Evolutionary conservation across 2,797 vertebrate genomes (phyloP), one percentile per base, ranked within the genome.

Genomic region (Hydrocynus forskahlii): DNA sequence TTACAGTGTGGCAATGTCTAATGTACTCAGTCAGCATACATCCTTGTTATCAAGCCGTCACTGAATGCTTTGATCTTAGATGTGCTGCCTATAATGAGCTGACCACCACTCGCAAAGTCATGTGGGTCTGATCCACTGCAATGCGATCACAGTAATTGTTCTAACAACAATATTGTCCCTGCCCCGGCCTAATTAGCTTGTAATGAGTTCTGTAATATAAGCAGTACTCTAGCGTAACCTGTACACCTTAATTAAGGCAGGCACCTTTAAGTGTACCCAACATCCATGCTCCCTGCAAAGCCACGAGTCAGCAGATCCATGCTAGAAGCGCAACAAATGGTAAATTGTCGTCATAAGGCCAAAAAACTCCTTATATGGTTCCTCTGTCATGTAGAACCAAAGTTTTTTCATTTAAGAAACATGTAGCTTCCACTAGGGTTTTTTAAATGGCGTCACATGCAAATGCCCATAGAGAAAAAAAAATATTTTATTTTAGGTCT

Each of bases 191-290:
- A 94, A 92, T 92, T 88, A 89, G 87, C 92, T 89, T 89, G 89
- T 93, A 93, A 94, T 92, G 91, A 92, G 89, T 75, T 72, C 84
- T 87, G 90, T 93, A 92, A 92, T 91, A 91, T 90, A 92, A 89
- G 90, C 89, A 88, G 89, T 89, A 89, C 85, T 85, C 90, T 90
- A 87, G 88, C 87, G 84, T 90, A 92, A 93, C 89, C 92, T 91
- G 92, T 92, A 93, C 93, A 94, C 89, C 87, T 92, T 93, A 93
- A 94, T 93, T 93, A 94, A 93, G 90, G 88, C 89, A 86, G 88
- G 82, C 90, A 92, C 89, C 91, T 92, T 92, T 79, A 87, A 86
- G 80, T 80, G 74, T 69, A 59, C 63, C 72, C 67, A 79, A 78
- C 82, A 70, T 78, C 73, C 54, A 77, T 70, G 63, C 57, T 72